Percentiles rank a stretch among this genome's conserved stretches.
Conservation (phyloP, 2,797 vertebrate genomes). For the Philypnodon macrostomus region DNA sequence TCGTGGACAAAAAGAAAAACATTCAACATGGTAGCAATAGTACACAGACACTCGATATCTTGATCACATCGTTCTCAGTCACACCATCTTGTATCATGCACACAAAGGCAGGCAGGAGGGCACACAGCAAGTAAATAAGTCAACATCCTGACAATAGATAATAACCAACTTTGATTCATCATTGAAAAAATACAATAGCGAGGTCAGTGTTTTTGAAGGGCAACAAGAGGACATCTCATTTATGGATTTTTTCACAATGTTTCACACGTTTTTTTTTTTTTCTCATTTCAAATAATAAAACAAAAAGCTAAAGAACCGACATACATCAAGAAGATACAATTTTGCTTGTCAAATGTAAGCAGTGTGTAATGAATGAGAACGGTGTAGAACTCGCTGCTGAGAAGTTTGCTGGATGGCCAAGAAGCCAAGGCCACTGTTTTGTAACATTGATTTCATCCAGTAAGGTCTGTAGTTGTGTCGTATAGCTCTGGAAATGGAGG, state of each 20-base stretch:
- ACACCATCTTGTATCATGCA: constrained; percentile 66
- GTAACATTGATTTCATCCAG: constrained; percentile 66
- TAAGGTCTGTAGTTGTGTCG: constrained; percentile 56
- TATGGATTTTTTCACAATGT: constrained; percentile 72
- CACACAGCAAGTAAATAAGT: constrained; percentile 77
- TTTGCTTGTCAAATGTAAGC: constrained; percentile 77
- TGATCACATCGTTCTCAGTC: constrained; percentile 57
- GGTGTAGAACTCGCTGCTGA: constrained; percentile 45
- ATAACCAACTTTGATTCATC: constrained; percentile 72
- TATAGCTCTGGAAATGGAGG: constrained; percentile 56
- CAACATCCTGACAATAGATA: constrained; percentile 71
- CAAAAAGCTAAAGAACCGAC: constrained; percentile 54
- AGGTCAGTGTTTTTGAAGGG: constrained; percentile 79
- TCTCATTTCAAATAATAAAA: constrained; percentile 57
- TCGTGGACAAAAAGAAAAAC: constrained; percentile 62
- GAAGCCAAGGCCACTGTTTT: constrained; percentile 73
- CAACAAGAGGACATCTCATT: constrained; percentile 62
- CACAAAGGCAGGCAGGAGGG: constrained; percentile 71
- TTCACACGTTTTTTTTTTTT: constrained; percentile 64
- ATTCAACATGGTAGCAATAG: constrained; percentile 70
- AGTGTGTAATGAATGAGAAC: constrained; percentile 64
- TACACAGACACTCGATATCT: constrained; percentile 64
- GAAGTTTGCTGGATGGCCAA: constrained; percentile 48
- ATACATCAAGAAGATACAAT: constrained; percentile 68
- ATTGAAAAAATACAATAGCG: constrained; percentile 70